These are phyloP conservation scores for Dastarcus helophoroides DNA, from an alignment of 2,888 invertebrate species.

Conservation along the genomic window DNA sequence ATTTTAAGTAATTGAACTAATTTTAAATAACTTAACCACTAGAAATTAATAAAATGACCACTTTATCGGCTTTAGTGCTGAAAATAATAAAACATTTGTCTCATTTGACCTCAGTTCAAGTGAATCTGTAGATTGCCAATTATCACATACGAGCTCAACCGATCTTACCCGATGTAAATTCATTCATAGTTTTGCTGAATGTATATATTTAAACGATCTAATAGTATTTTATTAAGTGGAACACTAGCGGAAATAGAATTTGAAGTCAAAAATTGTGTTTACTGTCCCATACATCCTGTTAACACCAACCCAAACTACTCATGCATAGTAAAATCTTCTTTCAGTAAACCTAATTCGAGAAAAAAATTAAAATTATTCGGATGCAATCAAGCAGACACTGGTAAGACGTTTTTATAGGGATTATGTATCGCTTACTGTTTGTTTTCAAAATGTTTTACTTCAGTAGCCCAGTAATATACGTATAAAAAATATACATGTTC, in stretches of 20 bases:
- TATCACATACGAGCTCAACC: slow-evolving; percentile 14
- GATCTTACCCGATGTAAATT: slow-evolving; percentile 10
- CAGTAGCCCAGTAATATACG: too few species aligned
- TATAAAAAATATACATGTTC: too few species aligned
- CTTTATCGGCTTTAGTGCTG: too few species aligned
- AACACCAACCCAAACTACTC: slow-evolving; percentile 11
- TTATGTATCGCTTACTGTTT: background rate
- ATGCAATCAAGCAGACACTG: background rate
- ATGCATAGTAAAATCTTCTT: background rate
- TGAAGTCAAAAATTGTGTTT: slow-evolving; percentile 18
- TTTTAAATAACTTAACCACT: too few species aligned
- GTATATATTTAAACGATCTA: background rate
- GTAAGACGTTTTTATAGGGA: background rate
- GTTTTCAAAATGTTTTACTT: too few species aligned
- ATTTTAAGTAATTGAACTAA: too few species aligned
- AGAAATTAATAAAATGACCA: too few species aligned
- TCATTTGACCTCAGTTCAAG: slow-evolving; percentile 12
- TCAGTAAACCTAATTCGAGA: background rate
- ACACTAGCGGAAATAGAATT: slow-evolving; percentile 6
- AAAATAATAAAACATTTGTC: slow-evolving; percentile 10
- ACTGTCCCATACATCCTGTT: slow-evolving; percentile 19
- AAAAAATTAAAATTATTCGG: background rate
- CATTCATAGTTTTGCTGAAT: slow-evolving; percentile 7
- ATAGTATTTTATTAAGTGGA: background rate
- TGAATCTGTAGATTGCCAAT: slow-evolving; percentile 16